Evolutionary conservation across 2,797 vertebrate genomes (phyloP), one percentile per base, ranked within the genome.

Genomic region (Garrulus glandarius): DNA sequence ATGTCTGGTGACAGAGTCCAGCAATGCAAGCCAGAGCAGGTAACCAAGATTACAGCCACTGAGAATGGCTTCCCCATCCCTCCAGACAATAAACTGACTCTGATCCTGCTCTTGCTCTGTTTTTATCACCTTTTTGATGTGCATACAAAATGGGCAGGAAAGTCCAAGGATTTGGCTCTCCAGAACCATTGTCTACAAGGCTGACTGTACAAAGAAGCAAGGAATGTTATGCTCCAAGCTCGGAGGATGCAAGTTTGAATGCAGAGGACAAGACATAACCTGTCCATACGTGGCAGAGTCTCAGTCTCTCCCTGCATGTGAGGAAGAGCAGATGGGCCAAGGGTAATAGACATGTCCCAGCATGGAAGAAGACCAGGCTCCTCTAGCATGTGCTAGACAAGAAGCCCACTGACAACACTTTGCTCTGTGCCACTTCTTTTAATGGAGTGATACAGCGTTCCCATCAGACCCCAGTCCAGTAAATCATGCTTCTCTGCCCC

Each of bases 141-240:
- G 43, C 9, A 15, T 4, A 27, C 10, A 56, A 63, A 70, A 43
- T 6, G 8, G 4, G 19, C 23, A 55, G 50, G 7, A 32, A 78
- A 74, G 27, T 26, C 24, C 13, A 21, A 4, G 21, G 10, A 3
- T 24, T 22, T 41, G 34, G 74, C 13, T 75, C 30, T 34, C 13
- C 1, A 2, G 39, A 49, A 21, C 36, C 21, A 4, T 3, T 24
- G 14, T 23, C 43, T 67, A 26, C 52, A 50, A 39, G 55, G 44
- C n/a, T 32, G 36, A 57, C 27, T 9, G 9, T 22, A 47, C 0
- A 3, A 57, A 49, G 23, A 10, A 34, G 11, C 43, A 49, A 7
- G 3, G 15, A 26, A 20, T 1, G 1, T 11, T 17, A 60, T 5
- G 2, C 7, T 69, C 26, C 2, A 3, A 15, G 10, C 15, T 29